Base-by-base conservation (phyloP, 1,140 invertebrate species). In the Marisa cornuarietis region DNA sequence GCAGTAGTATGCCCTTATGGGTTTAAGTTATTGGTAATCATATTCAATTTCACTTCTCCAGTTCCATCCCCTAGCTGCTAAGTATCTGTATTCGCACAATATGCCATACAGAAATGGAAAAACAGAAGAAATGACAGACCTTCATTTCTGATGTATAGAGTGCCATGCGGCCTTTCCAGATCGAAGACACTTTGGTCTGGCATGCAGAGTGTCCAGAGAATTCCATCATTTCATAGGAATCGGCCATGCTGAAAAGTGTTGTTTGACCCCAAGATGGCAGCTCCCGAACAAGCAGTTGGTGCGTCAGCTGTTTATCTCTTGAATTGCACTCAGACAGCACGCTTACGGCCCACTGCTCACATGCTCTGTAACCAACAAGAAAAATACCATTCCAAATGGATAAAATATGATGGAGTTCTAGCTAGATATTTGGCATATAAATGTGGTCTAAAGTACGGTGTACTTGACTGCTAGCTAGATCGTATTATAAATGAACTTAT, bases 111-210 rank as follows among this genome's bases (percentile, higher is more conserved):
- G 31, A 42, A 42, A 42, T 42, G 31, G 31, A 22, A 63, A 51
- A 72, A 14, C 13, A 10, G 11, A 42, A 51, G 31, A 72, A 31
- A 3, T 7, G 62, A 66, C 76, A 69, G 77, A 90, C 90, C 87
- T 87, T 90, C 61, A 83, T 81, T 14, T 81, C 80, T 49, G 88
- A 86, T n/a, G 90, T 91, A 80, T 89, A 87, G 7, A 86, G 81
- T 13, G 87, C 85, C 86, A 91, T 88, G 11, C 84, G 79, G 9
- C 90, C 90, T 58, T 88, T 89, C 90, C 89, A 91, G 52, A 90
- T 88, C 51, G 83, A 84, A 78, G 88, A 89, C 1, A 91, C 85
- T 79, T 89, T 89, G 13, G 87, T 87, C 80, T 89, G 88, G 81
- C 89, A 91, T 51, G 84, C 84, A 1, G 88, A 86, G 71, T 90